A percentile compares a stretch with the other conserved stretches of the same genome.
phyloP scores from a whole-genome alignment of 2,113 vertebrate species.

The Podilymbus podiceps region DNA sequence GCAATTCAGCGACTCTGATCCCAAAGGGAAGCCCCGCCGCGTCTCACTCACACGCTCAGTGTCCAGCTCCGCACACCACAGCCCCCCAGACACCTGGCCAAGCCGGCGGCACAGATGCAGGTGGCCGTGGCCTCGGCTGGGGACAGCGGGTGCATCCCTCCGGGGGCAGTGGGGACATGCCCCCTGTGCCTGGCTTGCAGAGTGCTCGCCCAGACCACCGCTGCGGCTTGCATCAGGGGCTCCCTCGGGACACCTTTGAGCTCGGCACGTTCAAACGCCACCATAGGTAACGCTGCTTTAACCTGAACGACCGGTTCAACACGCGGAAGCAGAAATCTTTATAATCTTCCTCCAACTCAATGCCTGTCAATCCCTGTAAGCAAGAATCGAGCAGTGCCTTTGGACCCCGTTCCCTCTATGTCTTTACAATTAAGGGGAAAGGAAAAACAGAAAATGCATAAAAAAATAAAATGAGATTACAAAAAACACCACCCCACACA shows the following conservation, averaged over 20 bases:
- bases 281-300: accelerated
- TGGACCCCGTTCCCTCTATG: not conserved
- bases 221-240: not conserved
- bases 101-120: not conserved
- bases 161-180: accelerated
- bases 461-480: not conserved
- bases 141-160: not conserved
- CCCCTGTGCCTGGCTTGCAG: not conserved
- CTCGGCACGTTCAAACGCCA: not conserved
- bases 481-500: too few species aligned
- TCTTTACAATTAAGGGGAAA: not conserved
- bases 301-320: not conserved
- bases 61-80: not conserved
- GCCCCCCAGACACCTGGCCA: not conserved
- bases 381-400: not conserved
- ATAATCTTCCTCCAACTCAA: not conserved
- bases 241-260: not conserved
- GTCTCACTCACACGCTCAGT: accelerated
- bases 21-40: not conserved
- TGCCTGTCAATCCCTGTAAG: not conserved
- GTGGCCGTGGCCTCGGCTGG: not conserved
- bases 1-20: not conserved
- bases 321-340: not conserved
- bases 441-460: not conserved
- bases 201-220: not conserved